A percentile compares a stretch with the other conserved stretches of the same genome.
phyloP scores from a whole-genome alignment of 2,113 vertebrate species.

The Ameiurus melas region DNA sequence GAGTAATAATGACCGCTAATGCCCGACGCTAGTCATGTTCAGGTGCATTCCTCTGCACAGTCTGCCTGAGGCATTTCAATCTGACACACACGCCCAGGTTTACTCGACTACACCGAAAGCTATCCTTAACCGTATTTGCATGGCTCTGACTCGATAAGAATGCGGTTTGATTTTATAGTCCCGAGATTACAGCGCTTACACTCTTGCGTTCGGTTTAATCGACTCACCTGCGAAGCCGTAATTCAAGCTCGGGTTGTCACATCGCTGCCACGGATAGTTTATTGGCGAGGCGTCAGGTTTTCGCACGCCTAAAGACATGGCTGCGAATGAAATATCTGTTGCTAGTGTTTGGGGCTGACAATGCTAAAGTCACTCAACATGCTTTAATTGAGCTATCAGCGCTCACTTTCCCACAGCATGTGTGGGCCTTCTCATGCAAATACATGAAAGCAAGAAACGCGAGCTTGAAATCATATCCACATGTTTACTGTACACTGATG shows the following conservation, averaged over 20 bases:
- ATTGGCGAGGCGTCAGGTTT: constrained; percentile 38
- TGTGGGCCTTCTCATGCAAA: constrained; percentile 40
- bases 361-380: constrained; percentile 16
- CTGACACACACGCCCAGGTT: constrained; percentile 24
- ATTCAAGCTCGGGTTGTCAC: constrained; percentile 3
- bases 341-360: constrained; percentile 12
- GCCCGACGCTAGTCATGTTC: constrained; percentile 45
- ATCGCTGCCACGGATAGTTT: constrained; percentile 15
- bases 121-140: constrained; percentile 51
- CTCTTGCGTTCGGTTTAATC: not conserved
- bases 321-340: constrained; percentile 18
- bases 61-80: constrained; percentile 59
- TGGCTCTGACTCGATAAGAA: constrained; percentile 39
- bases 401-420: constrained; percentile 39
- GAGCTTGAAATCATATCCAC: constrained; percentile 35
- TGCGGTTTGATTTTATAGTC: constrained; percentile 12
- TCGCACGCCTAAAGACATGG: constrained; percentile 26
- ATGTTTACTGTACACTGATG: constrained; percentile 35
- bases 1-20: not conserved
- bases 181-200: constrained; percentile 15
- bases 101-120: constrained; percentile 2
- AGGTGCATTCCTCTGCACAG: constrained; percentile 29
- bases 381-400: constrained; percentile 38
- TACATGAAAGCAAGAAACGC: constrained; percentile 29
- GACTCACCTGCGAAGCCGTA: constrained; percentile 22